Base-by-base conservation (phyloP, 2,797 vertebrate species). In the Megalops cyprinoides region DNA sequence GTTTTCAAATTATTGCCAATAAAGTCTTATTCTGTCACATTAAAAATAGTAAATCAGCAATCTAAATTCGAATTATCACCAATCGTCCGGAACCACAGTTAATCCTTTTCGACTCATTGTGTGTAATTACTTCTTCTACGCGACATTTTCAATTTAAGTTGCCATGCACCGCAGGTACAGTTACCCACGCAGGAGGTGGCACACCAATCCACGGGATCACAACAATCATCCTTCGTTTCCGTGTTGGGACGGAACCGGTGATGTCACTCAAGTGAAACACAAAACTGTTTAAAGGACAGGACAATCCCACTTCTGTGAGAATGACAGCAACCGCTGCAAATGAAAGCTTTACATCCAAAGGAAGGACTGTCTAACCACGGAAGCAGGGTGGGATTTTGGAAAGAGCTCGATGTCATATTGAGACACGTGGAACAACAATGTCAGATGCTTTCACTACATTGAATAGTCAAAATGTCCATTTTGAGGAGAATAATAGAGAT, bases 361-460 rank as follows among this genome's bases (percentile, higher is more conserved):
- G 0, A n/a, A 0, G 42, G 23, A 1, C 15, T 31, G 42, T 77
- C 9, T 73, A 39, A 55, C 6, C 39, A 1, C 0, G 3, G 8
- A 81, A 82, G 31, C 20, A 51, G 81, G 87, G 92, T 91, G 4
- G 89, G 89, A 18, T 80, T 80, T 48, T 74, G 3, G 92, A 94
- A 93, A 48, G 1, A 51, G 10, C 91, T 91, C 34, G 74, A 84
- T 67, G 87, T 87, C 83, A 83, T 48, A 76, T 84, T 83, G 85
- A 91, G 94, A 94, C 93, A 94, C 93, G 94, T 94, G 93, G 92
- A 93, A 89, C 86, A 85, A 86, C 78, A 88, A 37, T 67, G 74
- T 46, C 39, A 10, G 56, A 65, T 37, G 34, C n/a, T 76, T 62
- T 49, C 55, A 31, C 34, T 9, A 15, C 56, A 46, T 62, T 46